Conservation (phyloP, 2,888 invertebrate species). For the Pseudoips prasinana region DNA sequence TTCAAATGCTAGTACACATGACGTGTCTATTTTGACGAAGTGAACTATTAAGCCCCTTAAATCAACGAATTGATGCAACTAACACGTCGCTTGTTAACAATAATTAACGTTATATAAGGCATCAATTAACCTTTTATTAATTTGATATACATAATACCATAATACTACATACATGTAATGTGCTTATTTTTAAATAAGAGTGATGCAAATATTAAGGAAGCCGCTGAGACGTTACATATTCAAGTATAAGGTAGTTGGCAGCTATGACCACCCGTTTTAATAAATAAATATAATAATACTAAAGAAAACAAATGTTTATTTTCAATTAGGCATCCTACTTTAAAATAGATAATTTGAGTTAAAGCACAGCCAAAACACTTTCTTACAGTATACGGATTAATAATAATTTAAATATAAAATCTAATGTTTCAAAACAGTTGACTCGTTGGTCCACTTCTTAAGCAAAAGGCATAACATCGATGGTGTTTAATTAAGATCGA, state of each 20-base stretch:
- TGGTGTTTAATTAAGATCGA: conserved; percentile 37
- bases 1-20: too few species aligned
- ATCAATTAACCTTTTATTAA: neutral
- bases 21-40: too few species aligned
- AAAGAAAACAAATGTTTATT: conserved; percentile 2
- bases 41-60: too few species aligned
- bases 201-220: too few species aligned
- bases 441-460: conserved; percentile 75
- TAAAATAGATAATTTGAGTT: conserved; percentile 41
- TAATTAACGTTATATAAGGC: neutral
- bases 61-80: too few species aligned
- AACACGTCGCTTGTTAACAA: too few species aligned
- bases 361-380: conserved; percentile 75
- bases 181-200: too few species aligned
- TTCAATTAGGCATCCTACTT: conserved; percentile 28
- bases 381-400: conserved; percentile 52
- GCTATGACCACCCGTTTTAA: conserved; percentile 33
- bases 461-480: conserved; percentile 71
- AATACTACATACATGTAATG: too few species aligned
- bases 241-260: conserved; percentile 19
- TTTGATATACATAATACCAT: too few species aligned
- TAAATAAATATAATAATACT: conserved; percentile 3
- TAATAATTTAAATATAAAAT: conserved; percentile 58
- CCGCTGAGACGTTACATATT: conserved; percentile 21
- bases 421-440: conserved; percentile 67